Evolutionary conservation across 2,113 vertebrate genomes (phyloP).

Genomic region (Ictalurus furcatus): DNA sequence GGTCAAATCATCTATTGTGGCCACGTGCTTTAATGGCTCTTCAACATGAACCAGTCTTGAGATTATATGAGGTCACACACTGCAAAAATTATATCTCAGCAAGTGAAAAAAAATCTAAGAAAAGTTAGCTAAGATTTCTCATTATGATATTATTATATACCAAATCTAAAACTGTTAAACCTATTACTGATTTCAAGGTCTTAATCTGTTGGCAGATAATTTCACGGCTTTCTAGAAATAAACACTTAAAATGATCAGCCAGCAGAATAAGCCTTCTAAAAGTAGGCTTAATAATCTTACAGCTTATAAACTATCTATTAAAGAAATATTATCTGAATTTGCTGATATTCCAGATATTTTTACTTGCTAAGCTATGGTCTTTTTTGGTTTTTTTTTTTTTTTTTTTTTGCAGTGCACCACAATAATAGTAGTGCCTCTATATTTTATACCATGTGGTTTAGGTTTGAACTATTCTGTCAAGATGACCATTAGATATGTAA

Average conservation of each 20-base stretch:
- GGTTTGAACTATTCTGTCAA: background rate
- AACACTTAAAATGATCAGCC: too few species aligned
- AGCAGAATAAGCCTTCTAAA: background rate
- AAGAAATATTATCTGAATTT: background rate
- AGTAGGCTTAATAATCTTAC: too few species aligned
- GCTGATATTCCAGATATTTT: background rate
- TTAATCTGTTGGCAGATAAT: background rate
- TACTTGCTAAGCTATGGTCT: background rate
- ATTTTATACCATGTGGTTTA: background rate
- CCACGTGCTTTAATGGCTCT: conserved; percentile 54
- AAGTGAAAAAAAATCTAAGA: background rate
- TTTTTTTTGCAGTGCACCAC: background rate
- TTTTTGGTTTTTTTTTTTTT: too few species aligned
- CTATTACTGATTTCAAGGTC: background rate
- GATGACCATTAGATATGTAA: background rate
- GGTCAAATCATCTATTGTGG: conserved; percentile 57
- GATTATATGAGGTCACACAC: background rate
- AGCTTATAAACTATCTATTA: background rate
- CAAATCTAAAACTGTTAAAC: background rate
- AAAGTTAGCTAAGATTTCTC: background rate
- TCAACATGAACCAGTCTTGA: background rate
- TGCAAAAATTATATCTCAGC: background rate
- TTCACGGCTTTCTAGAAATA: too few species aligned
- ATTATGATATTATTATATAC: background rate
- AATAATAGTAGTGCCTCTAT: background rate